Base-by-base conservation (phyloP, 2,797 vertebrate species). In the Betta splendens region DNA sequence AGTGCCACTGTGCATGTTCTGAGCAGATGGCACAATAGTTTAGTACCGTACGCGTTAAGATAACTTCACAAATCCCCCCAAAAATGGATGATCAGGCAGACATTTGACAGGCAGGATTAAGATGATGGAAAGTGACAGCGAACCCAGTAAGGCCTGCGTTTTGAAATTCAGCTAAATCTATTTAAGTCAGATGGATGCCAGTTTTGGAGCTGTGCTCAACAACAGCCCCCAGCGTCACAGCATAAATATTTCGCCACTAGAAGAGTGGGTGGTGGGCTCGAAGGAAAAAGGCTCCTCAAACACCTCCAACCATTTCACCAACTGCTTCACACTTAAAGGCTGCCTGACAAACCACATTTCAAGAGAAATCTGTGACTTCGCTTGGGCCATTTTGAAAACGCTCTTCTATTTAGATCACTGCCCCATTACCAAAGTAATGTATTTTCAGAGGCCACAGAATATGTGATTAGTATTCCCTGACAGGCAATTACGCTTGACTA, bases 181-280 rank as follows among this genome's bases (percentile, higher is more conserved):
- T 74, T 75, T 70, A 74, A 72, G 42, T 64, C 69, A 69, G 67
- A 60, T 39, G 48, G 45, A 59, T 71, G 69, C 60, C 69, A 68
- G 67, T 66, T 72, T 76, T 62, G 28, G 29, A 75, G 64, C 52
- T 12, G 38, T 40, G 33, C 54, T 69, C 31, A 40, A 80, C 65
- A 72, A 77, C 74, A 83, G 59, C 62, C 66, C 49, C 42, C 52
- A 65, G 58, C 44, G 0, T 72, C 65, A 56, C 64, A 18, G 54
- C 43, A 59, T 66, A 71, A 76, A 76, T 44, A 69, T 77, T 77
- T 75, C 0, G 16, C 62, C 63, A 76, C 52, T 66, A 76, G 72
- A 75, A 50, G 77, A 78, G 79, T 73, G 80, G 84, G 79, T 66
- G 75, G 74, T 59, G 62, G 66, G 58, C 47, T 57, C 3, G n/a